Percentiles rank a stretch among this genome's conserved stretches.
Conservation (phyloP, 2,797 vertebrate genomes). For the Pseudochirops corinnae region DNA sequence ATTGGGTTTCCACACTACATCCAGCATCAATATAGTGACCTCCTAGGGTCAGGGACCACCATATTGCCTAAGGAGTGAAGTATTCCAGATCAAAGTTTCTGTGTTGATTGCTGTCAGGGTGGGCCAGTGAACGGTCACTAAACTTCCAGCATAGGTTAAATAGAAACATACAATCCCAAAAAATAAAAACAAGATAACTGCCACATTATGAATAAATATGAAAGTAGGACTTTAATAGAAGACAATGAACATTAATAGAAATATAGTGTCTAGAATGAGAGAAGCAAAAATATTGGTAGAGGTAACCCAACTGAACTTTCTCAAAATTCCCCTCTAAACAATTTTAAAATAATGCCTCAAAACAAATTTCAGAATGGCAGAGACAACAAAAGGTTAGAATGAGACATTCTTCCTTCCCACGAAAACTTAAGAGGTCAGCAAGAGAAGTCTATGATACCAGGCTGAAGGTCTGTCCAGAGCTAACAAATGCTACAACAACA, state of each 20-base stretch:
- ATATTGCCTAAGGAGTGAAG: not conserved
- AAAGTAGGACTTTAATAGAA: not conserved
- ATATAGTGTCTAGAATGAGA: not conserved
- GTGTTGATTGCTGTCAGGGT: not conserved
- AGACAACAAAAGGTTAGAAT: not conserved
- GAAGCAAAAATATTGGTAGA: not conserved
- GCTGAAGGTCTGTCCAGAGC: not conserved
- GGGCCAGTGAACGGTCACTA: not conserved
- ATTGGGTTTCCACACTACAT: not conserved
- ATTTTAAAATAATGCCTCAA: not conserved
- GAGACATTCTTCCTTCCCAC: not conserved
- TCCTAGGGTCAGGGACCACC: not conserved
- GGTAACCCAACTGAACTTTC: not conserved
- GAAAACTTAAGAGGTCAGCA: not conserved
- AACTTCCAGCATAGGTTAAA: not conserved
- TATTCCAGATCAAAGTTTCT: not conserved
- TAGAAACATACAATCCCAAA: not conserved
- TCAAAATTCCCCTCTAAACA: not conserved
- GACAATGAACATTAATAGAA: not conserved
- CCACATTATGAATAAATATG: not conserved
- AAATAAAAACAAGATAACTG: not conserved
- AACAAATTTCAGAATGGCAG: not conserved
- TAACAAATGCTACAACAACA: not conserved
- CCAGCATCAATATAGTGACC: not conserved
- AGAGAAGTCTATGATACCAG: not conserved